Base-by-base conservation (phyloP, 1,140 invertebrate species). In the Drosophila erecta region DNA sequence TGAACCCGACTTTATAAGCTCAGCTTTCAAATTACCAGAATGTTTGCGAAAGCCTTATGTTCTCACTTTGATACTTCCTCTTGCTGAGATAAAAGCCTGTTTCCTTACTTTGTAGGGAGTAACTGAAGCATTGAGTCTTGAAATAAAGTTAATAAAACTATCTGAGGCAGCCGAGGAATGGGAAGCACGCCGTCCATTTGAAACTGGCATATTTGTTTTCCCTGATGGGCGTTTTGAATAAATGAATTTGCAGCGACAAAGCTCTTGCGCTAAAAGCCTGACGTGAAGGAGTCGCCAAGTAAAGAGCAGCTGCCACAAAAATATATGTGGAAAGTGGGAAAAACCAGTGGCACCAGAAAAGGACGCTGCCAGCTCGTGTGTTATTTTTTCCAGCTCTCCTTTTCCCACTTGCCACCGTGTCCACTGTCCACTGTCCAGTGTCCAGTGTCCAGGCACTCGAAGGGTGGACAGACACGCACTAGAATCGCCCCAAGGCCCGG, bases 241-340 rank as follows among this genome's bases (percentile, higher is more conserved):
- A 85, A 85, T 83, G 80, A 76, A 77, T 79, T 85, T 76, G 79
- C 62, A 67, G 79, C 72, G 57, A 79, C 76, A 77, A 85, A 85
- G 79, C 72, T 57, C 64, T 61, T 70, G 50, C 47, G 64, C 65
- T 67, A 69, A 73, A 73, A 72, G 59, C 60, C 60, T 66, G 60
- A 55, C 30, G 51, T 12, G 50, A 70, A 30, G 62, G 62, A 41
- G 61, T 47, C 54, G 55, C 37, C 49, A 22, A 54, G 15, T 30
- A 51, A 61, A 51, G 57, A 46, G 62, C 64, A 69, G 66, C 64
- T 69, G 64, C 66, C 59, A 50, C 51, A 74, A 56, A 67, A 72
- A 71, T 41, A 14, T 49, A 56, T 56, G n/a, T 43, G 62, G 15
- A 51, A 35, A 27, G 38, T 11, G 50, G 20, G 50, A 7, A 27